A percentile compares a stretch with the other conserved stretches of the same genome.
These are phyloP conservation scores for Pampusana beccarii DNA, from an alignment of 2,113 vertebrate genomes.

Conservation along the genomic window DNA sequence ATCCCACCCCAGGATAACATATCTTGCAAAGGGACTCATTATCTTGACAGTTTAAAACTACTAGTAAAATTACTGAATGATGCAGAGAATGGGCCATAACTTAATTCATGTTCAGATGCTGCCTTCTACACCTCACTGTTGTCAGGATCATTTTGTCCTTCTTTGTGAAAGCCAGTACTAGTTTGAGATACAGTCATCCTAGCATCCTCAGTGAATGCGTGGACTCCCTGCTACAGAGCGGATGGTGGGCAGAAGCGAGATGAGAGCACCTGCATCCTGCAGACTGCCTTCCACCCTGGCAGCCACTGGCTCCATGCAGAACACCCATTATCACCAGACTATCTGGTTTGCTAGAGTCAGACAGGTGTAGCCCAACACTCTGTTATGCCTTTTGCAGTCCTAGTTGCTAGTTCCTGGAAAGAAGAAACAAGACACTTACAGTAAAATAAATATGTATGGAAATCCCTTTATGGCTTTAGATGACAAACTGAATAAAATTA, in stretches of 20 bases:
- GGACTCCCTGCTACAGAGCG: neutral
- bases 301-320: neutral
- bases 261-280: conserved; percentile 29
- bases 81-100: neutral
- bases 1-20: neutral
- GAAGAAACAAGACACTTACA: neutral
- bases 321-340: neutral
- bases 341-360: neutral
- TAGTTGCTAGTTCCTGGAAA: conserved; percentile 10
- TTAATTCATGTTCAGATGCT: neutral
- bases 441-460: conserved; percentile 16
- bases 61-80: neutral
- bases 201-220: neutral
- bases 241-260: neutral
- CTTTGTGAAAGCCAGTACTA: neutral
- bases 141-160: neutral
- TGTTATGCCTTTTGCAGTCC: neutral
- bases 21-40: neutral
- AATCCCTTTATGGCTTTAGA: conserved; percentile 14
- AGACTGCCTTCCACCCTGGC: neutral
- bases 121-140: neutral
- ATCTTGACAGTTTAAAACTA: neutral
- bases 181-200: neutral
- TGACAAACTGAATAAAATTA: conserved; percentile 1
- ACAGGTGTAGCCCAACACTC: neutral